Percentiles rank a stretch among this genome's conserved stretches.
Evolutionary conservation across 2,113 vertebrate genomes (phyloP).

Genomic region (Patagioenas fasciata): DNA sequence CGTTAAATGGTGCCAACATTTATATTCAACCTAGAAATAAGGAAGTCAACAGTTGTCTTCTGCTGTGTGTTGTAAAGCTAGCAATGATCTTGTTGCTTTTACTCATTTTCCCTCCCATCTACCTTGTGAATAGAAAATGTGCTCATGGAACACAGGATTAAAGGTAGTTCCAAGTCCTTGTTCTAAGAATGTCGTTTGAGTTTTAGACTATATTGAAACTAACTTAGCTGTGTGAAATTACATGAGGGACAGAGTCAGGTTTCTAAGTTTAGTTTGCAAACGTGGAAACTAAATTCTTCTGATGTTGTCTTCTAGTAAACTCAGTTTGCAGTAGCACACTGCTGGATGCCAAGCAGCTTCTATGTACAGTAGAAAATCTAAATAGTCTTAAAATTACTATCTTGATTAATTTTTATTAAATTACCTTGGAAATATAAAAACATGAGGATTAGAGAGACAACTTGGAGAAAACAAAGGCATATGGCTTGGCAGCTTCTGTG

Average conservation of each 20-base stretch:
- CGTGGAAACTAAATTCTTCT: fast-evolving
- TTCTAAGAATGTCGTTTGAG: neutral
- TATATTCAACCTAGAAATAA: neutral
- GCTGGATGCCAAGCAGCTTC: neutral
- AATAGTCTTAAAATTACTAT: neutral
- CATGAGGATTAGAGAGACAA: neutral
- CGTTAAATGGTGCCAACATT: neutral
- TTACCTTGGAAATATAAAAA: neutral
- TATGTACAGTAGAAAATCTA: neutral
- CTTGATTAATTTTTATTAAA: neutral
- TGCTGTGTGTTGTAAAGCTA: neutral
- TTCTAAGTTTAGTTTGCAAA: neutral
- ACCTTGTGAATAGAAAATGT: neutral
- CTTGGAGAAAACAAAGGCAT: neutral
- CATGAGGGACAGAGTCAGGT: neutral
- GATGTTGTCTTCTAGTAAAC: neutral
- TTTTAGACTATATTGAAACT: neutral
- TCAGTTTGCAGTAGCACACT: neutral
- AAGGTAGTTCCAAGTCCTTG: neutral
- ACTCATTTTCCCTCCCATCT: neutral
- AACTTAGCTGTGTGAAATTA: neutral
- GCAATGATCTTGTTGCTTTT: neutral
- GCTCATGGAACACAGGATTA: neutral
- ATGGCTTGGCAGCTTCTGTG: neutral
- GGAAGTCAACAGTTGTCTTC: neutral